phyloP scores from a whole-genome alignment of 2,888 invertebrate species.

The Synergus umbraculus region DNA sequence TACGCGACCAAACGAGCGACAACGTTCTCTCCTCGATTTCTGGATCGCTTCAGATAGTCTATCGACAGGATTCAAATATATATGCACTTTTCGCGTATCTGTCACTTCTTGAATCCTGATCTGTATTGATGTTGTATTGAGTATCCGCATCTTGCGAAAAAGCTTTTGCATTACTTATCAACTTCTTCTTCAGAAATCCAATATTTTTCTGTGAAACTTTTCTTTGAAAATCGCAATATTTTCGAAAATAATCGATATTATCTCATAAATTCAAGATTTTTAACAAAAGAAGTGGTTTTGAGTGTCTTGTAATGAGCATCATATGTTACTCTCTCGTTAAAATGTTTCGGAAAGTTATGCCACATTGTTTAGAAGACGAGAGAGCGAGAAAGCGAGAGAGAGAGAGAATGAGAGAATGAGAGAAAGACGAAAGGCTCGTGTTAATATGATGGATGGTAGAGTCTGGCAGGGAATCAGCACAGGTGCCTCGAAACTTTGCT shows the following conservation, averaged over 20 bases:
- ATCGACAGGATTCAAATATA: constrained; percentile 30
- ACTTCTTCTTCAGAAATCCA: background rate
- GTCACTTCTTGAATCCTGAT: constrained; percentile 12
- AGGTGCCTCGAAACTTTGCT: constrained; percentile 65
- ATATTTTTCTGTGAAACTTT: too few relatives aligned
- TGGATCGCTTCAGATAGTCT: background rate
- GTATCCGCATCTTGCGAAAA: background rate
- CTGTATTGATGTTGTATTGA: constrained; percentile 6
- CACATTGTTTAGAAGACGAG: background rate
- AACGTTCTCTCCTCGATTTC: constrained; percentile 13
- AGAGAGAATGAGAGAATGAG: constrained; percentile 27
- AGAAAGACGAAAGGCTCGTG: constrained; percentile 51
- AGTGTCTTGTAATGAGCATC: constrained; percentile 47
- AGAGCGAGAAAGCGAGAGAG: background rate
- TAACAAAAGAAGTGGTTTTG: too few relatives aligned
- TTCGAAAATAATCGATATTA: too few relatives aligned
- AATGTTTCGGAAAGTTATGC: constrained; percentile 12
- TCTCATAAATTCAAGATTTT: too few relatives aligned
- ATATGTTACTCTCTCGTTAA: constrained; percentile 40
- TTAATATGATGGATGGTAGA: constrained; percentile 68
- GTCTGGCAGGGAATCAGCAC: constrained; percentile 69
- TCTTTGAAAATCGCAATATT: too few relatives aligned
- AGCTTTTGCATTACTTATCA: background rate
- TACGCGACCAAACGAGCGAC: constrained; percentile 64
- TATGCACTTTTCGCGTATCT: constrained; percentile 35